Evolutionary conservation across 2,797 vertebrate species (phyloP).

Genomic region (Oreonectes daqikongensis): DNA sequence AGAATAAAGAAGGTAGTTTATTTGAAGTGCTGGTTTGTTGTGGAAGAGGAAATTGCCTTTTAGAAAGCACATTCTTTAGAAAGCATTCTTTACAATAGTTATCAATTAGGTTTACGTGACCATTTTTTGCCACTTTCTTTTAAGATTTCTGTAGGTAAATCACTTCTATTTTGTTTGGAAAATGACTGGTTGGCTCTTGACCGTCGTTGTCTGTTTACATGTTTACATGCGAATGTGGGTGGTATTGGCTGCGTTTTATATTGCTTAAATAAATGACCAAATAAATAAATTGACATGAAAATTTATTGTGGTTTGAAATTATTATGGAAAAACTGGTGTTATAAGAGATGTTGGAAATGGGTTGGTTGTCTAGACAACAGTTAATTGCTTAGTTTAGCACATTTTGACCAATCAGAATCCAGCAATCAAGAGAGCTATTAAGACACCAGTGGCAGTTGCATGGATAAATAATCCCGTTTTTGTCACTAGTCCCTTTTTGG

Average conservation of each 20-base stretch:
- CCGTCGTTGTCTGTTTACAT: too few relatives aligned
- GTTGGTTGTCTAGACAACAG: neutral
- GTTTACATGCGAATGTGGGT: neutral
- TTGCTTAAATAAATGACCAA: neutral
- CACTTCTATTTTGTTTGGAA: too few relatives aligned
- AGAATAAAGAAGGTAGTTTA: constrained; percentile 9
- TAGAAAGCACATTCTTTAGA: neutral
- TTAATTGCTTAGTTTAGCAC: neutral
- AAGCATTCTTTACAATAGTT: neutral
- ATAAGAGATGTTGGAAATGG: neutral
- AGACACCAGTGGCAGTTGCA: neutral
- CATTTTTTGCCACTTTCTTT: too few relatives aligned
- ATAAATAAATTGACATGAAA: neutral
- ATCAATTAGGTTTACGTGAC: neutral
- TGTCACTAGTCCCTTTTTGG: constrained; percentile 30
- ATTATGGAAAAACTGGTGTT: neutral
- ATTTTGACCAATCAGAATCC: neutral
- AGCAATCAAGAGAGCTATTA: neutral
- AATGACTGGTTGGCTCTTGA: too few relatives aligned
- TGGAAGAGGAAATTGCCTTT: constrained; percentile 13
- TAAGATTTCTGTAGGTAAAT: too few relatives aligned
- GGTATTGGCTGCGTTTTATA: neutral
- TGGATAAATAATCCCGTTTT: too few relatives aligned
- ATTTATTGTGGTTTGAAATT: too few relatives aligned
- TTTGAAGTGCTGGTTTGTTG: neutral